Evolutionary conservation across 2,888 invertebrate species (phyloP), one percentile per base, ranked within the genome.

Genomic region (Andrena trimmerana): DNA sequence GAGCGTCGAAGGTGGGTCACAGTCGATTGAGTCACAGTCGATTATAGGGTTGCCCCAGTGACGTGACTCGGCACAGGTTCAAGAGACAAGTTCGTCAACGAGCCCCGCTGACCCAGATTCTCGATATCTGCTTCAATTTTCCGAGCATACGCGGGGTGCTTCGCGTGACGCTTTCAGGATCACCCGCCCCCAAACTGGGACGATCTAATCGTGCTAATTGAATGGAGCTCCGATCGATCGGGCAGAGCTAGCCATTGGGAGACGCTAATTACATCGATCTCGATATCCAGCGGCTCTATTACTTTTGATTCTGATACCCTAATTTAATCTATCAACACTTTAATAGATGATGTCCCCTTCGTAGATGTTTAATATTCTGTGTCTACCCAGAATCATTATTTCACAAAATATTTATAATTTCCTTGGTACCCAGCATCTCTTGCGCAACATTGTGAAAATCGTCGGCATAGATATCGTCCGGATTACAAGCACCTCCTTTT

Each of bases 41-140:
- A 77, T 76, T 86, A 81, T 79, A 81, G 67, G 27, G 27, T 10
- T 79, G 70, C 71, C 59, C 54, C 65, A 72, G 24, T 67, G 63
- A 57, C 73, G 57, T 27, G 50, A 73, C 77, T 78, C 48, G 52
- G 62, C 50, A 36, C 89, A 90, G 86, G 88, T 89, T 90, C 90
- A 88, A 89, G 87, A 80, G 84, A 81, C 90, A 90, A 88, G 88
- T 90, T 90, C 86, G 84, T 81, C 73, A 80, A 75, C 33, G 71
- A 81, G 71, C 59, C 69, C 69, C 48, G 52, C 69, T 87, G 84
- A 86, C 86, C 88, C 76, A 90, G 86, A 86, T 90, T 63, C 29
- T n/a, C 33, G 57, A 59, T 68, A 66, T 83, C 31, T 36, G 7
- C 42, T 0, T 50, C 29, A 81, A 78, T 66, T 81, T 71, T 65